phyloP scores from a whole-genome alignment of 2,113 vertebrate genomes.

The Vidua macroura region DNA sequence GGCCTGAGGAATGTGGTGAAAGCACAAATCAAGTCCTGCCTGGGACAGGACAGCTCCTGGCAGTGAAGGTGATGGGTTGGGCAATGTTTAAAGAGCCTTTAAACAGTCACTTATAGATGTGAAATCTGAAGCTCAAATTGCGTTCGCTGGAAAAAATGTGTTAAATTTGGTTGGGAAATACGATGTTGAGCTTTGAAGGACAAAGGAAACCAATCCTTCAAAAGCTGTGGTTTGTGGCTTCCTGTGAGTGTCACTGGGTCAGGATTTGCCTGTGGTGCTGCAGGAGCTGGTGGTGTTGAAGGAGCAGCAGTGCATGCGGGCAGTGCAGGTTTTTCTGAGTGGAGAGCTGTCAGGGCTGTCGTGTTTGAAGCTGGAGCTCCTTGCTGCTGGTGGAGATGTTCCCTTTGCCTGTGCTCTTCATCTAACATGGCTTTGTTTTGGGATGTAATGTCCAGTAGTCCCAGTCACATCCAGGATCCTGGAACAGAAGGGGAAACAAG shows the following conservation, averaged over 20 bases:
- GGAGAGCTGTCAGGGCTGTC: not conserved
- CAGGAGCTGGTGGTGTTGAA: not conserved
- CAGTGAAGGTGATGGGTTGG: not conserved
- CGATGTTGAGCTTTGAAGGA: not conserved
- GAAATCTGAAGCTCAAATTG: not conserved
- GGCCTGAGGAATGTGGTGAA: not conserved
- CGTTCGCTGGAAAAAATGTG: not conserved
- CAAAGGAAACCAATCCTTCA: not conserved
- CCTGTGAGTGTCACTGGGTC: not conserved
- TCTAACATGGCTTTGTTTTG: not conserved
- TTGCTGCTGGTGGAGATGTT: not conserved
- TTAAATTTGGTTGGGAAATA: not conserved
- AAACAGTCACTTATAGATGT: not conserved
- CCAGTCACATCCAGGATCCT: not conserved
- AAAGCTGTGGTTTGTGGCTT: not conserved
- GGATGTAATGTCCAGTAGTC: not conserved
- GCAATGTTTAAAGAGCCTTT: not conserved
- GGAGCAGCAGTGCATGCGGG: not conserved
- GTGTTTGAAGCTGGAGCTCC: not conserved
- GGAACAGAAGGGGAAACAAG: not conserved
- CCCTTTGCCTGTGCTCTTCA: not conserved
- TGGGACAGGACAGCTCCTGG: not conserved
- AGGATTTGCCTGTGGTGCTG: not conserved
- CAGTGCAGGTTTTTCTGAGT: not conserved
- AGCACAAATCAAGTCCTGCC: not conserved